Base-by-base conservation (phyloP, 2,113 vertebrate species). In the Nothocercus nigrocapillus region DNA sequence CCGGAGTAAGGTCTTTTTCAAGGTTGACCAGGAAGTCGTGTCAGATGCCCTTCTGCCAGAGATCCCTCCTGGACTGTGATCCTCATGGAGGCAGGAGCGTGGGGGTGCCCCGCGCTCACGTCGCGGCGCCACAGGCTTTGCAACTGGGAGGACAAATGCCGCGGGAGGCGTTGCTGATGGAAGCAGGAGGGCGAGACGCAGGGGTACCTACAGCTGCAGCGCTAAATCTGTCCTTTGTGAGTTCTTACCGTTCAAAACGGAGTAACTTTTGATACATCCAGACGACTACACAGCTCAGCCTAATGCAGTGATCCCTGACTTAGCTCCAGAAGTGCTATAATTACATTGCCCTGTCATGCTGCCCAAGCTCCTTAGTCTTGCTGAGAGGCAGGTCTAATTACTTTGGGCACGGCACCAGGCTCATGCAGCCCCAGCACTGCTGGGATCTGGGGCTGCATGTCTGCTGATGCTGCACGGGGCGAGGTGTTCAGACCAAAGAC, bases 341-440 rank as follows among this genome's bases (percentile, higher is more conserved):
- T 94, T 92, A 49, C 13, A 42, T 45, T 44, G 18, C 5, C 44
- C 14, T 77, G 68, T 63, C 82, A 59, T 81, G 62, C 7, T 42
- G 76, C 54, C 82, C 68, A 73, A 73, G 54, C 24, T 94, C 75
- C 58, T 91, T 79, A 82, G n/a, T 85, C 67, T 89, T 77, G 69
- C 53, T 72, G 69, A 85, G 78, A 79, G 79, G 59, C 68, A 85
- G 75, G 85, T 94, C 40, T 88, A 76, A 90, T 91, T 82, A 91
- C 20, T 76, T 38, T 40, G 92, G 69, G 82, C 88, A 58, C 54
- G 62, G 67, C 88, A 85, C 44, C 79, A 93, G 58, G 58, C 62
- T 91, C 25, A 68, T 58, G 70, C 34, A 82, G 53, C 58, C 82
- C 44, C 78, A 85, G 79, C 25, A 85, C 70, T 68, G 40, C 74